These are phyloP conservation scores for Congeria kusceri DNA, from an alignment of 2,888 invertebrate genomes.

Conservation along the genomic window DNA sequence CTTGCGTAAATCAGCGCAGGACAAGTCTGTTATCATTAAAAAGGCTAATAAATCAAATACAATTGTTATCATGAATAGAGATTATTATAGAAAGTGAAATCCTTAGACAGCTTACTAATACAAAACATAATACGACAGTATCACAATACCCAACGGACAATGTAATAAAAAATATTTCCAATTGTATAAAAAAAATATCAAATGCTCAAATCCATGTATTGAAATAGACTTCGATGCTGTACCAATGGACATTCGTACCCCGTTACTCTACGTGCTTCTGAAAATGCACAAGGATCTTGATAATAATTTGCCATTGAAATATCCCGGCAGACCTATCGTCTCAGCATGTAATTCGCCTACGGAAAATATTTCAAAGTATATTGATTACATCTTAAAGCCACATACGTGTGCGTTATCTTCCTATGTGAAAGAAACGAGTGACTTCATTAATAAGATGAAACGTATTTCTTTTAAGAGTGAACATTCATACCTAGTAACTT, in stretches of 20 bases:
- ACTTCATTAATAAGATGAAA: slow-evolving; percentile 9
- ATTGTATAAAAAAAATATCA: not conserved
- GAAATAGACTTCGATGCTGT: not conserved
- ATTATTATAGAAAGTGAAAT: not conserved
- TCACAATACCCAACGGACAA: not conserved
- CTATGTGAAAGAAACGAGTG: slow-evolving; percentile 22
- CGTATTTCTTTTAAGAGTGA: slow-evolving; percentile 1
- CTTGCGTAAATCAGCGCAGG: too few species aligned
- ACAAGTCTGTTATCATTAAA: not conserved
- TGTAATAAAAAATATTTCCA: not conserved
- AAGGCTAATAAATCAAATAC: not conserved
- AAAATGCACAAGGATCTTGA: not conserved
- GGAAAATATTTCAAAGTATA: too few species aligned
- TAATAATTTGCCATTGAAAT: not conserved
- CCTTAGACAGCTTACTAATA: not conserved
- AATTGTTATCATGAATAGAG: not conserved
- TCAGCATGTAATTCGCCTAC: too few species aligned
- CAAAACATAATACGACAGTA: not conserved
- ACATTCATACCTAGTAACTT: slow-evolving; percentile 15
- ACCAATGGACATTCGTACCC: not conserved
- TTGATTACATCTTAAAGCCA: not conserved
- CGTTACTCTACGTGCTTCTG: not conserved
- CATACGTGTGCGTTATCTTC: slow-evolving; percentile 9
- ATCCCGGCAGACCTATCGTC: too few species aligned
- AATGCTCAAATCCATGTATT: not conserved